Percentiles rank a stretch among this genome's conserved stretches.
These are phyloP conservation scores for Sarcophaga rosellei DNA, from an alignment of 2,888 invertebrate species.

Conservation along the genomic window DNA sequence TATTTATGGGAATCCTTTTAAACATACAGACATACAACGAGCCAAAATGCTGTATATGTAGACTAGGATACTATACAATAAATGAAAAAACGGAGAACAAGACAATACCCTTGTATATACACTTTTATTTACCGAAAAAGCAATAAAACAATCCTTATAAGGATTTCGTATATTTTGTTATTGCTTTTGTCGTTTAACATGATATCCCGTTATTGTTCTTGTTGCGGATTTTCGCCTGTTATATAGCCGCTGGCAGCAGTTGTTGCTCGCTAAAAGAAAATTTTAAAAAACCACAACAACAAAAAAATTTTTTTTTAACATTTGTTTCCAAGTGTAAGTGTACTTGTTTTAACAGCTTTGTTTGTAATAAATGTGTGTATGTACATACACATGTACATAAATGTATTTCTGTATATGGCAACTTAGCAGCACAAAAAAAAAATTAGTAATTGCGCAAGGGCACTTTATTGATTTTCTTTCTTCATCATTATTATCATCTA, in stretches of 20 bases:
- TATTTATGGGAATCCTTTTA: no score
- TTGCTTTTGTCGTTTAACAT: neutral
- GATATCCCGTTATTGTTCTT: neutral
- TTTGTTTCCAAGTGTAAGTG: constrained; percentile 46
- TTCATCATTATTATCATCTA: constrained; percentile 34
- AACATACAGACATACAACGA: no score
- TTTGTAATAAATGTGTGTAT: constrained; percentile 19
- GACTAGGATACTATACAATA: no score
- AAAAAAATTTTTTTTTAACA: neutral
- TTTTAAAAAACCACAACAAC: neutral
- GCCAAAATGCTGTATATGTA: no score
- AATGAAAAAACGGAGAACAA: neutral
- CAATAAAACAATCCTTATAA: neutral
- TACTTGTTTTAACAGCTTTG: constrained; percentile 25
- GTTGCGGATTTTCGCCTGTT: neutral
- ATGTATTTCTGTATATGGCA: neutral
- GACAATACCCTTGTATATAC: neutral
- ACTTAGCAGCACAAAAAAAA: constrained; percentile 14
- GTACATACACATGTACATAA: neutral
- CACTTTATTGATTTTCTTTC: constrained; percentile 71
- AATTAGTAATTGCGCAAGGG: constrained; percentile 72
- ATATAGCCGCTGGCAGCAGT: constrained; percentile 15
- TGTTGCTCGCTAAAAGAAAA: constrained; percentile 32
- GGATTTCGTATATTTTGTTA: neutral
- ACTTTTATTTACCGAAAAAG: neutral